These are phyloP conservation scores for Peromyscus californicus DNA, from an alignment of 2,113 vertebrate species.

Conservation along the genomic window DNA sequence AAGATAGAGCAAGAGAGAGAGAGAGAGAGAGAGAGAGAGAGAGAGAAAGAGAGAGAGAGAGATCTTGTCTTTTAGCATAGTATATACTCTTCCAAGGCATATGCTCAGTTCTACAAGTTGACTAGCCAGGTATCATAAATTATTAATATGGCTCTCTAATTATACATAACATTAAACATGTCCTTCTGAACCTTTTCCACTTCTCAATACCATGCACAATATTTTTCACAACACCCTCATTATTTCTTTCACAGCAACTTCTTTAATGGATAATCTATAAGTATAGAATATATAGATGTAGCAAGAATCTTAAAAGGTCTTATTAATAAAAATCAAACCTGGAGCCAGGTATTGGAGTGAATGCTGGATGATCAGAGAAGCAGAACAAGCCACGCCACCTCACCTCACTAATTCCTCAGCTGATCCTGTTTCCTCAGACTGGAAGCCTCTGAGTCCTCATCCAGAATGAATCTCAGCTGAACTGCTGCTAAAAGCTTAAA, in stretches of 20 bases:
- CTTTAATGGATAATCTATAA: background rate
- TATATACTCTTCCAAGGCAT: background rate
- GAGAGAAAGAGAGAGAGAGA: background rate
- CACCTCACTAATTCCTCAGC: too few relatives aligned
- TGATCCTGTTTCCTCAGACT: too few relatives aligned
- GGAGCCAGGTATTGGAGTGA: too few relatives aligned
- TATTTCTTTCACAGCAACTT: background rate
- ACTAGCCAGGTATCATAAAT: background rate
- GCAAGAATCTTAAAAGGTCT: too few relatives aligned
- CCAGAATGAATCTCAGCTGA: too few relatives aligned
- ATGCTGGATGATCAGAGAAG: too few relatives aligned
- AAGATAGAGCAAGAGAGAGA: accelerated
- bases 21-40: slow-evolving; percentile 23
- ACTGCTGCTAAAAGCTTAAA: too few relatives aligned
- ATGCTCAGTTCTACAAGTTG: background rate
- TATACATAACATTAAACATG: slow-evolving; percentile 17
- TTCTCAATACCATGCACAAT: background rate
- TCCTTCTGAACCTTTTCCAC: background rate
- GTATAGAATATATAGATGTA: background rate
- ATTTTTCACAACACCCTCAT: background rate
- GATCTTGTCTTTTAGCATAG: background rate
- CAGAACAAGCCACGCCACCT: too few relatives aligned
- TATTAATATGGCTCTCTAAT: background rate
- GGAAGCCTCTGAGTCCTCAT: too few relatives aligned
- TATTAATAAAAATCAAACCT: too few relatives aligned